These are phyloP conservation scores for Nomada lathburiana DNA, from an alignment of 2,888 invertebrate species.

Conservation along the genomic window DNA sequence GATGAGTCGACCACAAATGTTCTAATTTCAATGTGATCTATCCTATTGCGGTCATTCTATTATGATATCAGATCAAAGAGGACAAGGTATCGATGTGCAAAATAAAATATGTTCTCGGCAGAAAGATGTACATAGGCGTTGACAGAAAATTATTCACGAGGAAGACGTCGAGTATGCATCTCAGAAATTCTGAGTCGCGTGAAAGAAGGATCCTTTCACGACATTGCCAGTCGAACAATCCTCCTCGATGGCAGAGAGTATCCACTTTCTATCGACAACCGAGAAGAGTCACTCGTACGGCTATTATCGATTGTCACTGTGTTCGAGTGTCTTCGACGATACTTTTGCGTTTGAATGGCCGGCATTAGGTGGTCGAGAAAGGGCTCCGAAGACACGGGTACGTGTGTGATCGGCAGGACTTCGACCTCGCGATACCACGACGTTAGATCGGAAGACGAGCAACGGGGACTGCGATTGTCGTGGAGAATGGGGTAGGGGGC, in stretches of 20 bases:
- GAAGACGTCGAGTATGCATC: neutral
- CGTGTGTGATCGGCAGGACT: constrained; percentile 38
- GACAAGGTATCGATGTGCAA: neutral
- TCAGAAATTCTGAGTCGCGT: neutral
- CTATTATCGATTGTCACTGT: constrained; percentile 51
- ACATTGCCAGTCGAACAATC: constrained; percentile 14
- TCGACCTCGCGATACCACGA: constrained; percentile 44
- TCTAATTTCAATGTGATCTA: constrained; percentile 4
- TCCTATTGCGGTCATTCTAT: neutral
- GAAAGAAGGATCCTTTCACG: neutral
- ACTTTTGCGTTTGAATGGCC: constrained; percentile 26
- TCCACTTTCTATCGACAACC: constrained; percentile 29
- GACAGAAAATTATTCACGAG: neutral
- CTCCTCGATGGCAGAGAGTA: constrained; percentile 10
- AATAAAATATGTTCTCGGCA: neutral
- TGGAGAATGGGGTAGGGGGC: neutral
- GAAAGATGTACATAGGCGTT: too few relatives aligned
- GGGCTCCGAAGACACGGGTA: neutral
- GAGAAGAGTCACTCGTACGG: constrained; percentile 45
- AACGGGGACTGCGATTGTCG: constrained; percentile 30
- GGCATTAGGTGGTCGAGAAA: constrained; percentile 19
- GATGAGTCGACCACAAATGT: constrained; percentile 23
- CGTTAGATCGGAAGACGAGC: constrained; percentile 48
- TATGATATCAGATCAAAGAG: neutral
- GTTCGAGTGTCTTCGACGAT: constrained; percentile 38